Base-by-base conservation (phyloP, 2,797 vertebrate genomes). In the Myiotriccus ornatus region DNA sequence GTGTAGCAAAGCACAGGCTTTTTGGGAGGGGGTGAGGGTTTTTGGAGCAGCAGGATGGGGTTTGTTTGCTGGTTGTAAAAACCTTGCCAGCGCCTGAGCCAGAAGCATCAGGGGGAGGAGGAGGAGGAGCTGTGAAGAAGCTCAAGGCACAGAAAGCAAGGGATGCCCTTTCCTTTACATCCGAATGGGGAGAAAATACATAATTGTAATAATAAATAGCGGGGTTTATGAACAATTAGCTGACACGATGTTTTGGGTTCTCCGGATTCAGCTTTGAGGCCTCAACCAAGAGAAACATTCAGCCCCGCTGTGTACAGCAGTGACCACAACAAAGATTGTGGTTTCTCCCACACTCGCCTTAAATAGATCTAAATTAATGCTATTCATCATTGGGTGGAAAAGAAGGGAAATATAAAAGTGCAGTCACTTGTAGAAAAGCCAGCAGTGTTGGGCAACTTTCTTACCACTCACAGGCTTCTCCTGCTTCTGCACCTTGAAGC, bases 311-410 rank as follows among this genome's bases (percentile, higher is more conserved):
- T 98, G 98, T 98, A 98, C 97, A 98, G 98, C 97, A 97, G 97
- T 98, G 98, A 98, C 99, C 99, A 99, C 99, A 99, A 99, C 98
- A 99, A 98, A 98, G 98, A 94, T 97, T 98, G 98, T 98, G 99
- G 99, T 99, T 98, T 98, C 98, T 98, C 98, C 98, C 97, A 98
- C 98, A 98, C 97, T 98, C 92, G 97, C 97, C 98, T 98, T 98
- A 98, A 99, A 98, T 98, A 98, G 98, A 98, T 98, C 98, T 98
- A 98, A 98, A 99, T 99, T 98, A 98, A 97, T 98, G 98, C 98
- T 98, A 98, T 98, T 98, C 98, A 98, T 98, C 98, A 95, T 97
- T 97, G 97, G 96, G 96, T 98, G 97, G 97, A 97, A 98, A 98
- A 97, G 96, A 97, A 97, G 96, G 97, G 98, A 98, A 97, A 98